Percentiles rank a stretch among this genome's conserved stretches.
Conservation (phyloP, 2,888 invertebrate genomes). For the Drosophila mercatorum region DNA sequence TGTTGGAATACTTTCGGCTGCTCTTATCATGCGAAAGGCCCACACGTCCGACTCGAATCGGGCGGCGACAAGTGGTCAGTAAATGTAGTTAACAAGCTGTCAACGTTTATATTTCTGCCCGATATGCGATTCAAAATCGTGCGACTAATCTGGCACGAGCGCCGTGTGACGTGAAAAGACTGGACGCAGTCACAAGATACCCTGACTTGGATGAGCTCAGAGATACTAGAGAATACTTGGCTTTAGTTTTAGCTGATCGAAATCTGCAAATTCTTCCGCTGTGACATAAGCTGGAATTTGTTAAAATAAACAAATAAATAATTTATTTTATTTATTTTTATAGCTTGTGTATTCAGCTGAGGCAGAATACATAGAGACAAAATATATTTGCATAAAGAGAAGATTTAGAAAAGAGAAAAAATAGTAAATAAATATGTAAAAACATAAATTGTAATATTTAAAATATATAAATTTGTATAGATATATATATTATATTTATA, state of each 20-base stretch:
- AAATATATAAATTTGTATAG: background rate
- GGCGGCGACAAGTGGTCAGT: conserved; percentile 19
- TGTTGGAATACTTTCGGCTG: conserved; percentile 38
- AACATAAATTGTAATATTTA: too few species aligned
- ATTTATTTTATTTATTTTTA: background rate
- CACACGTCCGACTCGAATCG: conserved; percentile 22
- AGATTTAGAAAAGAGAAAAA: background rate
- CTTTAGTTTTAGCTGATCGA: too few species aligned
- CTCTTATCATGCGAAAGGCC: conserved; percentile 43
- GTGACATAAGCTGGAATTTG: background rate
- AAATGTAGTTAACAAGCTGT: conserved; percentile 40
- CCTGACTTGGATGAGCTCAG: background rate
- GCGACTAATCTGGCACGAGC: conserved; percentile 68
- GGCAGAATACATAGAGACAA: background rate
- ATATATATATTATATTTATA: background rate
- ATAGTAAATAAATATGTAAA: background rate
- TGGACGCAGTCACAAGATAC: background rate
- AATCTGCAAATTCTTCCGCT: background rate
- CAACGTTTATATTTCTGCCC: conserved; percentile 22
- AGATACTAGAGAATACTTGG: background rate
- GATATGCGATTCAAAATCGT: conserved; percentile 32
- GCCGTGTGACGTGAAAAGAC: background rate
- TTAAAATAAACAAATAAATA: background rate
- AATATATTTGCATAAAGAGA: background rate
- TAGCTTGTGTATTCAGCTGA: background rate